Conservation (phyloP, 2,888 invertebrate species). For the Epistrophe eligans region DNA sequence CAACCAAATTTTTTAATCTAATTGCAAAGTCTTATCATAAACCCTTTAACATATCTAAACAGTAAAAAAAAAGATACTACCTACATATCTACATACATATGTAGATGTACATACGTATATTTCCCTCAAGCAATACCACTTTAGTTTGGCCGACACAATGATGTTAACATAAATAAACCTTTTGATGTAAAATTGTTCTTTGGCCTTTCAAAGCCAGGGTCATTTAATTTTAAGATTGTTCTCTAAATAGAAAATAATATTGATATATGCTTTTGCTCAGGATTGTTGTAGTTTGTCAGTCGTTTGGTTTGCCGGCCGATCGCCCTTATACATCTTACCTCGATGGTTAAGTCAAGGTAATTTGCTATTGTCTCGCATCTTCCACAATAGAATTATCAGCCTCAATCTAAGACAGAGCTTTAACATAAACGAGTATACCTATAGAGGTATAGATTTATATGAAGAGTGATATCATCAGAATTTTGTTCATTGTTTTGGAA, state of each 20-base stretch:
- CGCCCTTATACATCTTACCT: slow-evolving; percentile 3
- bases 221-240: slow-evolving; percentile 11
- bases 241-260: too few species aligned
- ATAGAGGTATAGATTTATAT: neutral
- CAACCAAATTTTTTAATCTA: neutral
- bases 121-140: too few species aligned
- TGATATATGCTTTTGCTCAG: too few species aligned
- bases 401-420: slow-evolving; percentile 23
- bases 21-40: neutral
- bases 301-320: neutral
- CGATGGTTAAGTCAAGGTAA: slow-evolving; percentile 63
- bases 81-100: too few species aligned
- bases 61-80: too few species aligned
- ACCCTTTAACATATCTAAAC: too few species aligned
- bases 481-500: slow-evolving; percentile 49
- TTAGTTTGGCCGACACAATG: neutral
- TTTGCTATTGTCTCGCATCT: slow-evolving; percentile 53
- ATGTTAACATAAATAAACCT: slow-evolving; percentile 4
- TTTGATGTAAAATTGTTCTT: neutral
- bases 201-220: slow-evolving; percentile 14
- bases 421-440: neutral
- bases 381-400: slow-evolving; percentile 46
- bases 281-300: neutral
- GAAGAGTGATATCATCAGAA: slow-evolving; percentile 31
- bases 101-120: too few species aligned